Evolutionary conservation across 2,113 vertebrate species (phyloP), one percentile per base, ranked within the genome.

Genomic region (Dicrurus megarhynchus): DNA sequence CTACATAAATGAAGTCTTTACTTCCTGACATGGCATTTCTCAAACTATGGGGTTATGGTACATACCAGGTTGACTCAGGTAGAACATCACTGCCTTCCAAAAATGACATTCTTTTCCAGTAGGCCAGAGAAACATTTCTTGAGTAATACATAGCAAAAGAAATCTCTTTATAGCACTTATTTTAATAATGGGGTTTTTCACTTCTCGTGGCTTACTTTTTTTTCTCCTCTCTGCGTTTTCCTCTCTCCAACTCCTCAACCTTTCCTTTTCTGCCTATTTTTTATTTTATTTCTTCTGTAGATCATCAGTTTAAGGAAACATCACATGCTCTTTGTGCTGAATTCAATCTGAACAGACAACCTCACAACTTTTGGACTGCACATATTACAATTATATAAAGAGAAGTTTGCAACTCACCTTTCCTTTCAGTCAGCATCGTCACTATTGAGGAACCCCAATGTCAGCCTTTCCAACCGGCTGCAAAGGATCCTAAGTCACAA

Each of bases 11-110:
- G 42, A 93, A 87, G 44, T 53, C n/a, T 85, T 95, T 37, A 53
- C 67, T 95, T 93, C 84, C 83, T 95, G 42, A 87, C 53, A 79
- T 61, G 79, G 59, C 44, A 64, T 84, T 95, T 95, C 78, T 89
- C 84, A 94, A 76, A 92, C 28, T 24, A 35, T 35, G 39, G 56
- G 52, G 67, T 87, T 91, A 95, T 87, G 82, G 27, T 56, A 78
- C 74, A 84, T 89, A 93, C 30, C 83, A 92, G 52, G 22, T 87
- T 86, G 42, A 87, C 44, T 85, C 69, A 90, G 85, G 74, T 78
- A 89, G 85, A 93, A 80, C 52, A 87, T 47, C 46, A 80, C 10
- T 1, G 3, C 33, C 41, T 69, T 94, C 83, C 91, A 96, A 88
- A 96, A 93, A 78, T 60, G 24, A 78, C 56, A 75, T 50, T 63